Evolutionary conservation across 2,888 invertebrate species (phyloP), one percentile per base, ranked within the genome.

Genomic region (Tromatobia lineatoria): DNA sequence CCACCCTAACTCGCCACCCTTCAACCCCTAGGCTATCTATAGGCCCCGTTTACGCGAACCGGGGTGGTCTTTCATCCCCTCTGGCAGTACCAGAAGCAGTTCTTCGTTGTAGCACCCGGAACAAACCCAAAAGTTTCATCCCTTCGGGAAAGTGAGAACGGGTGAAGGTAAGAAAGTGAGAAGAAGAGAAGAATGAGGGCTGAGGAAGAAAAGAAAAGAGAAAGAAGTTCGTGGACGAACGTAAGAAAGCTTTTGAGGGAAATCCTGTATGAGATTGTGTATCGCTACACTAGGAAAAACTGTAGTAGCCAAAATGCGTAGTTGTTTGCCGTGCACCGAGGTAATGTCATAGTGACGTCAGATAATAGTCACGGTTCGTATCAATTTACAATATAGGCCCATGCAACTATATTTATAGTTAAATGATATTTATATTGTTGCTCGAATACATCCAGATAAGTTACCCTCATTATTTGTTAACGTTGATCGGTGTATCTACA

Each of bases 161-260:
- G 52, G 29, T 10, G 34, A 4, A 34, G 34, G 74, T 69, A 70
- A 76, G 82, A 66, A 38, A 38, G 69, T 61, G 86, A 73, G 80
- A 67, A 50, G 57, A 57, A 54, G 42, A 38, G 54, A 11, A 29
- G 11, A 57, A 15, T 25, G 10, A 54, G 52, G 42, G 15, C 38
- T 10, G 64, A 54, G 67, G 70, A 61, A 73, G 57, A 71, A 74
- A 61, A 54, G 77, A 52, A 54, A 61, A 66, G 74, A 73, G 73
- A 73, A 45, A 54, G 64, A 59, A 75, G 73, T 52, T 71, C 38
- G 70, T 70, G 59, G 57, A 69, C 74, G 59, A 67, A 61, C 57
- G 74, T 59, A 82, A 84, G 82, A 83, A 85, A 88, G 87, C 88
- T 86, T 87, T 83, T 77, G 84, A 73, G 77, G 87, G 87, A 88